Evolutionary conservation across 2,113 vertebrate species (phyloP).

Genomic region (Caranx melampygus): DNA sequence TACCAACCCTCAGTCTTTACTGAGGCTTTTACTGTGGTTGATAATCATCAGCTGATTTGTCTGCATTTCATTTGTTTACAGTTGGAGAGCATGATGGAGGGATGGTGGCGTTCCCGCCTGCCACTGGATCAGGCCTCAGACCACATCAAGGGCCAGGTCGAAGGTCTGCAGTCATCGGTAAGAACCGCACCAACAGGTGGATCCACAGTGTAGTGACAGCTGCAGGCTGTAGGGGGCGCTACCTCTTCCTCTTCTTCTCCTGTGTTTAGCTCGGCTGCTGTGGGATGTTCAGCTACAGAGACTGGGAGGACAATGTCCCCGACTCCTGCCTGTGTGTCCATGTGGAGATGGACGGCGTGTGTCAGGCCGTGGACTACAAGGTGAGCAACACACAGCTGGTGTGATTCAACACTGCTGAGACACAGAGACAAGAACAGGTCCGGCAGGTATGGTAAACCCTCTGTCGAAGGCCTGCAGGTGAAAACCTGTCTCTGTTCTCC

Average conservation of each 20-base stretch:
- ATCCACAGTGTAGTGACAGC: background rate
- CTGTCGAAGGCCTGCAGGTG: no score
- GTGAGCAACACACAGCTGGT: slow-evolving; percentile 1
- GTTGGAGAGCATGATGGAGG: background rate
- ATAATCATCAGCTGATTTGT: no score
- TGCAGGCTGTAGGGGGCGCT: background rate
- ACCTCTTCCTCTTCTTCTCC: background rate
- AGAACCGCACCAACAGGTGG: background rate
- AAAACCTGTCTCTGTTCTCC: background rate
- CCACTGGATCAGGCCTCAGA: background rate
- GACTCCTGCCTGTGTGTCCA: slow-evolving; percentile 17
- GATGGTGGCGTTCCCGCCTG: background rate
- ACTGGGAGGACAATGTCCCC: slow-evolving; percentile 31
- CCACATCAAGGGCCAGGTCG: background rate
- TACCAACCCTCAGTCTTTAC: no score
- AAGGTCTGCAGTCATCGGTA: slow-evolving; percentile 5
- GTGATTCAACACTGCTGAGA: no score
- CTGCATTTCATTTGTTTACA: background rate
- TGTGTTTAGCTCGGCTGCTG: slow-evolving; percentile 43
- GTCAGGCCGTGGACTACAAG: background rate
- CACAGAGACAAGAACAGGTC: no score
- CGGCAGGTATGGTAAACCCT: no score
- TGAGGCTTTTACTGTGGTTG: no score
- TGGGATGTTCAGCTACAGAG: slow-evolving; percentile 28
- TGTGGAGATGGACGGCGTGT: background rate